Base-by-base conservation (phyloP, 2,113 vertebrate genomes). In the Melanotaenia duboulayi region DNA sequence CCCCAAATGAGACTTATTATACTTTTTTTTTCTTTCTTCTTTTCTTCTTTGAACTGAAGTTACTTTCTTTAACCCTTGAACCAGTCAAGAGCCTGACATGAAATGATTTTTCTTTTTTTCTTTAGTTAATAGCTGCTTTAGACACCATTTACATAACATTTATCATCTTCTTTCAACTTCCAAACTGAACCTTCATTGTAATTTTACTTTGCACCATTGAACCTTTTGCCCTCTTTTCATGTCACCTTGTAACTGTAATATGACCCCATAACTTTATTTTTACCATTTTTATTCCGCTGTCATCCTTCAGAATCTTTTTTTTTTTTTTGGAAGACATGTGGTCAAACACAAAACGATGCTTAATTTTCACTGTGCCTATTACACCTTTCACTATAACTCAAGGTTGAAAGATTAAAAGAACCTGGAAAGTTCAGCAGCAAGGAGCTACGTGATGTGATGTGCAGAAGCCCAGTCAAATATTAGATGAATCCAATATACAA, bases 371-470 rank as follows among this genome's bases (percentile, higher is more conserved):
- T 57, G 4, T 9, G 24, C 14, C 11, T 74, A 67, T 67, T 32
- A 68, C 44, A 74, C 70, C 65, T 65, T 61, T 60, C 39, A 48
- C 74, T 70, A 23, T 55, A 74, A 62, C 66, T 81, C 56, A 82
- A 10, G 65, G 81, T 77, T 82, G 69, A 83, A 57, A 63, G 76
- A 65, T 69, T 82, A 61, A 61, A 72, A 79, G 51, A 39, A 67
- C 87, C 62, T 44, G 14, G 60, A 84, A 83, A 80, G 74, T 79
- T 85, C 83, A 84, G 63, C 74, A 70, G 76, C 78, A 56, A 71
- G 72, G 22, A 62, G 58, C 6, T 50, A 67, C 70, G 52, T 44
- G 40, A 65, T 86, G 62, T 63, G 71, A 44, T 0, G 19, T 70
- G 85, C 71, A 40, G 49, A 16, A 50, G 71, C 69, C 76, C 65